A percentile compares a stretch with the other conserved stretches of the same genome.
Evolutionary conservation across 2,797 vertebrate species (phyloP).

Genomic region (Myotis pilosus): DNA sequence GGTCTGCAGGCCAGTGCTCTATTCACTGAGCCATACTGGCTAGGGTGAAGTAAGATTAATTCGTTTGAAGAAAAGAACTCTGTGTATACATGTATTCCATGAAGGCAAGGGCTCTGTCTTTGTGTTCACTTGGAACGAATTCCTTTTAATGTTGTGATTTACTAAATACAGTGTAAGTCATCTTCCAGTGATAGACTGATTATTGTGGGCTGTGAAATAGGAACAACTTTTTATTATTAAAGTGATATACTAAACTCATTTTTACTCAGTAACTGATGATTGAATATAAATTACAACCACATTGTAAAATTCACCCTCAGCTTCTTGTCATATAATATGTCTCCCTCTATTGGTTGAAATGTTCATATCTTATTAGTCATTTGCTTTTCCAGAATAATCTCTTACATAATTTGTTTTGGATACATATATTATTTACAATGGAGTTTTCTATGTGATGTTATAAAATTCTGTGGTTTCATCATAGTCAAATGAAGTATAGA

Average conservation of each 20-base stretch:
- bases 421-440: background rate
- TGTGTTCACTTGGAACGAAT: background rate
- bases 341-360: background rate
- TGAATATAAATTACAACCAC: background rate
- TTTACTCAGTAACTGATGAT: background rate
- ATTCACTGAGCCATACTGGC: no score
- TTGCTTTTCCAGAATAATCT: background rate
- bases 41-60: background rate
- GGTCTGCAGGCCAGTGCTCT: no score
- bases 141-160: background rate
- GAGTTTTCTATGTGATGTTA: background rate
- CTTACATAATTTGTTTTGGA: slow-evolving; percentile 25
- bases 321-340: background rate
- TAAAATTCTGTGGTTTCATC: slow-evolving; percentile 4
- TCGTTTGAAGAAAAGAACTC: background rate
- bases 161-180: background rate
- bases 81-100: background rate
- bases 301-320: background rate
- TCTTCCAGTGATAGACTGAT: background rate
- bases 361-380: background rate
- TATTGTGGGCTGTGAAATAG: background rate
- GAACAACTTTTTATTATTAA: slow-evolving; percentile 27
- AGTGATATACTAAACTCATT: background rate
- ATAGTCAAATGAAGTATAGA: background rate
- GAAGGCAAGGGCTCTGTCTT: background rate